These are phyloP conservation scores for Drosophila varians DNA, from an alignment of 1,140 invertebrate genomes.

Conservation along the genomic window DNA sequence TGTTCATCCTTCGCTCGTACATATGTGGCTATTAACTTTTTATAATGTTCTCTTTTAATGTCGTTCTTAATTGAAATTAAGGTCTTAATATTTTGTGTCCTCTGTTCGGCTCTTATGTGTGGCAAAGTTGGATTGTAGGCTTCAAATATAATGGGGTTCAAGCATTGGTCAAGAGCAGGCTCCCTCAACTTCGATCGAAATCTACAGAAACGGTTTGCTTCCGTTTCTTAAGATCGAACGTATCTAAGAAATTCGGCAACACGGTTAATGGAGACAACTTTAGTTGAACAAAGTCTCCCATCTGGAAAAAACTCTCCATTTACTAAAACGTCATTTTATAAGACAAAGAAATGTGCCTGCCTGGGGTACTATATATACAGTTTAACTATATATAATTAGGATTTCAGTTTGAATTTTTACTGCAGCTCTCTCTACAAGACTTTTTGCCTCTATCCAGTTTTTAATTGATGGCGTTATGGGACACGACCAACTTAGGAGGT, in stretches of 20 bases:
- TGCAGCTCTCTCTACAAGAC: slow-evolving; percentile 37
- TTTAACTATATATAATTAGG: slow-evolving; percentile 32
- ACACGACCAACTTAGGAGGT: slow-evolving; percentile 34
- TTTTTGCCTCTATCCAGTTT: slow-evolving; percentile 8
- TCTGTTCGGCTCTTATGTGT: slow-evolving; percentile 10
- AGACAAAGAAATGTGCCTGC: slow-evolving; percentile 22
- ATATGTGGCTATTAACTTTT: slow-evolving; percentile 53
- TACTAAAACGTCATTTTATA: slow-evolving; percentile 4
- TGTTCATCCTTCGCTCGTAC: slow-evolving; percentile 42
- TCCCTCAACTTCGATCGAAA: slow-evolving; percentile 17
- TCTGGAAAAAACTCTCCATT: slow-evolving; percentile 8
- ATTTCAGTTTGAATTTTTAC: slow-evolving; percentile 12
- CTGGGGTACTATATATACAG: slow-evolving; percentile 36
- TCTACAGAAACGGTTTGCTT: neutral
- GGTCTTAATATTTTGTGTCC: slow-evolving; percentile 5
- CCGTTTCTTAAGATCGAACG: neutral
- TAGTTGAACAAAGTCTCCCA: neutral
- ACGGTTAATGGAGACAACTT: neutral
- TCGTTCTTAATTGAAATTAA: slow-evolving; percentile 47
- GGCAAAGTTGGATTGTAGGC: slow-evolving; percentile 32
- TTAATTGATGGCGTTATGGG: slow-evolving; percentile 4
- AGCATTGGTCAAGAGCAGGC: slow-evolving; percentile 54
- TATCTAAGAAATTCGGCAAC: neutral
- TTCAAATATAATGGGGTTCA: slow-evolving; percentile 38
- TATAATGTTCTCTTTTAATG: slow-evolving; percentile 30